Percentiles rank a stretch among this genome's conserved stretches.
Conservation (phyloP, 2,797 vertebrate genomes). For the Atherinosoma microstoma region DNA sequence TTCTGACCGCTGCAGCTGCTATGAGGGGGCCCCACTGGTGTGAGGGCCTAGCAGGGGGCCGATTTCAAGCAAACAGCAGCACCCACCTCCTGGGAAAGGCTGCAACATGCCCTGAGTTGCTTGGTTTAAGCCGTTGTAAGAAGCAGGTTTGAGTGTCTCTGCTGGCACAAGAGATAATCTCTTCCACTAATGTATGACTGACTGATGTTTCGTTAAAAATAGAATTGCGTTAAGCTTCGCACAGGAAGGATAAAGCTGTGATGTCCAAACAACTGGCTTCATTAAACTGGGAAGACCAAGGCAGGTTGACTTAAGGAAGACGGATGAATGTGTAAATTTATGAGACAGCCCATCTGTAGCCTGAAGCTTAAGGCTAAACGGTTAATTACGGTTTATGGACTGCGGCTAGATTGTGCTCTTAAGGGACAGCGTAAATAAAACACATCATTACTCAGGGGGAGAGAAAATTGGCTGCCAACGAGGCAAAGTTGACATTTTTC, state of each 20-base stretch:
- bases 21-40: conserved; percentile 8
- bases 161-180: conserved; percentile 73
- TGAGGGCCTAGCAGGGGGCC: conserved; percentile 32
- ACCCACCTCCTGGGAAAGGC: conserved; percentile 70
- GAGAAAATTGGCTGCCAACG: conserved; percentile 69
- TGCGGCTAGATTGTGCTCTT: conserved; percentile 78
- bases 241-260: conserved; percentile 38
- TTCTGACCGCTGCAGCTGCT: conserved; percentile 67
- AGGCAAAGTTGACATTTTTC: conserved; percentile 87
- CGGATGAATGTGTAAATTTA: conserved; percentile 78
- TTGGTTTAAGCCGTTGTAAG: conserved; percentile 62
- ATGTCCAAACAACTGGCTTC: conserved; percentile 63
- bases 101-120: conserved; percentile 33
- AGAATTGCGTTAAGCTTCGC: conserved; percentile 8
- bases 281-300: conserved; percentile 66
- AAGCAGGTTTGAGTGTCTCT: conserved; percentile 67
- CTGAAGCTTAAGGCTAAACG: conserved; percentile 80
- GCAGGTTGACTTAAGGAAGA: conserved; percentile 75
- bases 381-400: conserved; percentile 84
- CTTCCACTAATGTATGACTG: conserved; percentile 50
- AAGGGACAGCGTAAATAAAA: conserved; percentile 85
- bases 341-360: conserved; percentile 79
- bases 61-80: conserved; percentile 39
- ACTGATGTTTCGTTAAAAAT: conserved; percentile 46
- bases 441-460: conserved; percentile 82